Percentiles rank a stretch among this genome's conserved stretches.
Evolutionary conservation across 2,888 invertebrate genomes (phyloP).

Genomic region (Athalia cordata): DNA sequence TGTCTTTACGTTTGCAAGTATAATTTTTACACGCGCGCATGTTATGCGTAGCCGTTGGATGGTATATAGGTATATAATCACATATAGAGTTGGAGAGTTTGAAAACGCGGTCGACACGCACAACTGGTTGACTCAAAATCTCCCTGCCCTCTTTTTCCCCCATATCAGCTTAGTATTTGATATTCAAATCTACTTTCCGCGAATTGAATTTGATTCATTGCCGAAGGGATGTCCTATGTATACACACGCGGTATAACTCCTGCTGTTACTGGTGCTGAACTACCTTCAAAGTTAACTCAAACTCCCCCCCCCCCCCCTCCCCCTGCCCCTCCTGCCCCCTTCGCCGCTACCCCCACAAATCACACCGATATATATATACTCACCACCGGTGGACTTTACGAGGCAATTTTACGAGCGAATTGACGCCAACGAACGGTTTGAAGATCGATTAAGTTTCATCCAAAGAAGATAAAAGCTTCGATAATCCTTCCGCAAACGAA

Average conservation of each 20-base stretch:
- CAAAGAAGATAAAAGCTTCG: not conserved
- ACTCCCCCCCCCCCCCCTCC: not conserved
- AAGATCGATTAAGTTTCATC: conserved; percentile 3
- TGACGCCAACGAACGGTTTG: not conserved
- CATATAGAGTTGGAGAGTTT: too few species aligned
- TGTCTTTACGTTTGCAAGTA: conserved; percentile 65
- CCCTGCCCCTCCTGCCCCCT: not conserved
- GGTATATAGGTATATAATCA: conserved; percentile 46
- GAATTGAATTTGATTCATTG: conserved; percentile 46
- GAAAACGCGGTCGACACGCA: conserved; percentile 56
- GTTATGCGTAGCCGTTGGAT: not conserved
- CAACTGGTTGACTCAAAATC: conserved; percentile 48
- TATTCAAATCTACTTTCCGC: conserved; percentile 64
- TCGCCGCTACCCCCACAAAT: not conserved
- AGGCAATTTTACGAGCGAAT: not conserved
- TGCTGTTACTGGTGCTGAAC: not conserved
- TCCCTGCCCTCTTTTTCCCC: not conserved
- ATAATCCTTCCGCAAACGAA: not conserved
- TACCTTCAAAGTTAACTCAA: not conserved
- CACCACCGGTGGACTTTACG: not conserved
- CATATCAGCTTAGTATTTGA: conserved; percentile 54
- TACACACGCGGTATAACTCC: not conserved
- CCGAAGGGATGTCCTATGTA: conserved; percentile 22
- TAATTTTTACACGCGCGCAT: conserved; percentile 66
- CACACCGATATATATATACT: too few species aligned